Conservation (phyloP, 2,888 invertebrate genomes). For the Cyrtodaria siliqua region DNA sequence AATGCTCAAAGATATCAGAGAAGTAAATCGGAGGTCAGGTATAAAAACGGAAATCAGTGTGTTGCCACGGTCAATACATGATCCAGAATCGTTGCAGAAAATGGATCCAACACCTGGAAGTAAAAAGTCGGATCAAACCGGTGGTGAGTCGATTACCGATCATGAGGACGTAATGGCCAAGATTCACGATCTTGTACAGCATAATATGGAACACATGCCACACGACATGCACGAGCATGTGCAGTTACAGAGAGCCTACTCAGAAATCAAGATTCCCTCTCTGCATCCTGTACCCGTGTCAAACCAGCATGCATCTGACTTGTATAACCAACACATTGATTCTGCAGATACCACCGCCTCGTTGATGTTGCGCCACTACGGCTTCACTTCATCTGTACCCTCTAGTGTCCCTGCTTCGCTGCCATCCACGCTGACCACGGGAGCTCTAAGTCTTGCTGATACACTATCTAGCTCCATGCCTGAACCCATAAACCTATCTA, state of each 20-base stretch:
- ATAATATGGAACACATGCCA: too few species aligned
- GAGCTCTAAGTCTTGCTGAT: not conserved
- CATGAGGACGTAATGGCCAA: not conserved
- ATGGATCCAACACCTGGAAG: too few species aligned
- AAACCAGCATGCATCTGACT: not conserved
- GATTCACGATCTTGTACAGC: not conserved
- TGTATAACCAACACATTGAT: not conserved
- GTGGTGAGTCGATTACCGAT: not conserved
- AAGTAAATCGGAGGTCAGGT: slow-evolving; percentile 33
- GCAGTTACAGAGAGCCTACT: not conserved
- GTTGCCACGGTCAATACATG: slow-evolving; percentile 8
- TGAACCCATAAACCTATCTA: not conserved
- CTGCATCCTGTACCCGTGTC: not conserved
- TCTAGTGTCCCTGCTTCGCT: not conserved
- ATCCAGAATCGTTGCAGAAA: too few species aligned
- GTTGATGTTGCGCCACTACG: not conserved
- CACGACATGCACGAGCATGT: not conserved
- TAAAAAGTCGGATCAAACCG: too few species aligned
- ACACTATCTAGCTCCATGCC: not conserved
- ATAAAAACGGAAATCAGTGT: slow-evolving; percentile 25
- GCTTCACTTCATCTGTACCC: too few species aligned
- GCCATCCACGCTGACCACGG: not conserved
- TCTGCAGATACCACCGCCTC: not conserved
- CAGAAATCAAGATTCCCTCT: slow-evolving; percentile 3
- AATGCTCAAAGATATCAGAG: slow-evolving; percentile 32